A percentile compares a stretch with the other conserved stretches of the same genome.
Conservation (phyloP, 2,797 vertebrate species). For the Galaxias olidus region DNA sequence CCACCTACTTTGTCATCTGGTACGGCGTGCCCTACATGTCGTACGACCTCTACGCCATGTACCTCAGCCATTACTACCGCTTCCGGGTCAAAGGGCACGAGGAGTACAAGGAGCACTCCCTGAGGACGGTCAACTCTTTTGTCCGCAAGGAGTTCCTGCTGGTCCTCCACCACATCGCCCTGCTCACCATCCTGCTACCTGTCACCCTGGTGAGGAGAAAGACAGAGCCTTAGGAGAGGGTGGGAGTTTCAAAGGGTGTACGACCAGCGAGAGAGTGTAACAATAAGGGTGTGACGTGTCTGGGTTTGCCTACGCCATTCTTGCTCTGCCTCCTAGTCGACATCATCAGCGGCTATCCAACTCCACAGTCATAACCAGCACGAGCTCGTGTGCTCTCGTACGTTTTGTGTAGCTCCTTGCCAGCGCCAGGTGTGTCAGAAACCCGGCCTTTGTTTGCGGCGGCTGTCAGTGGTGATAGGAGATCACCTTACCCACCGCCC, state of each 20-base stretch:
- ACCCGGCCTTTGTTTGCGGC: constrained; percentile 68
- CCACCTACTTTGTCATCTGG: constrained; percentile 88
- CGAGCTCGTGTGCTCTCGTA: not conserved
- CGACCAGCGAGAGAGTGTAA: not conserved
- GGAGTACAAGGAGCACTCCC: constrained; percentile 78
- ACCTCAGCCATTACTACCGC: constrained; percentile 93
- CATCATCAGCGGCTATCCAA: not conserved
- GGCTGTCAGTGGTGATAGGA: constrained; percentile 56
- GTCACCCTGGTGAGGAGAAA: constrained; percentile 85
- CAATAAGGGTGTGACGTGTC: not conserved
- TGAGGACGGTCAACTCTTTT: constrained; percentile 81
- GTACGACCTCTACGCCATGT: constrained; percentile 95
- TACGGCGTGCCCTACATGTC: constrained; percentile 93
- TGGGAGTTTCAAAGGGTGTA: not conserved
- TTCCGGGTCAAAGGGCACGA: constrained; percentile 76
- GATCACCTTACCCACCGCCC: constrained; percentile 69
- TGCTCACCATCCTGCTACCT: constrained; percentile 89
- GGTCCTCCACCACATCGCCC: constrained; percentile 90
- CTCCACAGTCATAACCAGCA: constrained; percentile 15
- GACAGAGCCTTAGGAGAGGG: not conserved
- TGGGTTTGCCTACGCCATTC: not conserved
- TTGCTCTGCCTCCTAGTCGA: not conserved
- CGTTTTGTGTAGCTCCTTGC: not conserved
- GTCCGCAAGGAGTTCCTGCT: constrained; percentile 88
- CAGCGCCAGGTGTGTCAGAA: constrained; percentile 58